Evolutionary conservation across 2,888 invertebrate genomes (phyloP), one percentile per base, ranked within the genome.

Genomic region (Macaria notata): DNA sequence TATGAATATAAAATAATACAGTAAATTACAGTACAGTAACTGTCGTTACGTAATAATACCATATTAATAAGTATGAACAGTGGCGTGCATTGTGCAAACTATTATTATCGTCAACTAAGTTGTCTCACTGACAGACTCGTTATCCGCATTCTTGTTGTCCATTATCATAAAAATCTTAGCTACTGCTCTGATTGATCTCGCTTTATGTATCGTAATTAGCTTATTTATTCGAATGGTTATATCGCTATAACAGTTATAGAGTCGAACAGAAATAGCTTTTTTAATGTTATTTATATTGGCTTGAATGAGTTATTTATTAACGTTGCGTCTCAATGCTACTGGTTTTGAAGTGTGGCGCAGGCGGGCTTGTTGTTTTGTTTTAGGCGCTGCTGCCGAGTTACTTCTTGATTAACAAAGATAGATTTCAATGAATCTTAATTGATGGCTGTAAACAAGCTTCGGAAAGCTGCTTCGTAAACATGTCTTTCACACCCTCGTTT

Each of bases 371-470:
- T 70, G 19, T 19, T 71, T 75, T 71, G 73, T 76, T 77, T 73
- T 73, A 63, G 66, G 66, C 71, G 58, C 62, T 65, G 56, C 56
- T 56, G 56, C 44, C 55, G 55, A 66, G 19, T 19, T 65, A 65
- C 66, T 72, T 71, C 66, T 75, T 76, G 69, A 71, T 69, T 62
- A 65, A 68, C 73, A 66, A 76, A 79, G 76, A 62, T 63, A 56
- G 56, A 50, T 62, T 65, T 62, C 71, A 80, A 79, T 78, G 66
- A 76, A 76, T 67, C 68, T 74, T 78, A 78, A 84, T 81, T 80
- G 74, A 64, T 63, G 59, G 44, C 62, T 63, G 70, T 71, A 65
- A 69, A 70, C 68, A 54, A 64, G 55, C 56, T 54, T 61, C 49
- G 53, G 62, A 59, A 59, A 54, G 61, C 61, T n/a, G 62, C 59